Conservation (phyloP, 1,140 invertebrate species). For the Potamilus streckersoni region DNA sequence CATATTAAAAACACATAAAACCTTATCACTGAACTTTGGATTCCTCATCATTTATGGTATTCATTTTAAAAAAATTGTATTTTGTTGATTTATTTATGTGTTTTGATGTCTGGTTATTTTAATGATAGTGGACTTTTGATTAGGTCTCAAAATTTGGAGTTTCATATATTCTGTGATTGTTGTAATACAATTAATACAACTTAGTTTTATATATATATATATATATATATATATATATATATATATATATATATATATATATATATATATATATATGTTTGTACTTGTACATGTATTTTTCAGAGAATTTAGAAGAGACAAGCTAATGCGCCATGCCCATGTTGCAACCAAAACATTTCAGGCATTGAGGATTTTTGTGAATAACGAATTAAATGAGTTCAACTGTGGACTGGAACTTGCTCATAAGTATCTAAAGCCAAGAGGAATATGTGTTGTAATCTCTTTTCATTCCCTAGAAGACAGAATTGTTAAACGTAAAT, state of each 20-base stretch:
- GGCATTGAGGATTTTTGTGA: conserved; percentile 94
- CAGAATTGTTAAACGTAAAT: conserved; percentile 92
- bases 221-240: not conserved
- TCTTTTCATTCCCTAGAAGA: conserved; percentile 96
- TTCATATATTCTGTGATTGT: too few species aligned
- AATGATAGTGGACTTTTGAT: not conserved
- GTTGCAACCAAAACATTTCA: conserved; percentile 94
- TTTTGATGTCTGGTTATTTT: not conserved
- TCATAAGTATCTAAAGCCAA: conserved; percentile 78
- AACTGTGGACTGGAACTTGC: conserved; percentile 89
- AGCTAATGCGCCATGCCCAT: conserved; percentile 81
- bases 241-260: not conserved
- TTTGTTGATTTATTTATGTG: too few species aligned
- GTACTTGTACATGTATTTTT: conserved; percentile 4
- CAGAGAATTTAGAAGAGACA: conserved; percentile 71
- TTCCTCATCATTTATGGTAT: too few species aligned
- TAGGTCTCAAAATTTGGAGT: too few species aligned
- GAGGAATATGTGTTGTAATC: conserved; percentile 84
- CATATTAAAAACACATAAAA: too few species aligned
- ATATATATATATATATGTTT: not conserved
- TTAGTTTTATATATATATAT: not conserved
- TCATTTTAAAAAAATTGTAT: too few species aligned
- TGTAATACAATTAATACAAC: too few species aligned
- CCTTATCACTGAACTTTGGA: too few species aligned
- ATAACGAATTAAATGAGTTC: conserved; percentile 97